Base-by-base conservation (phyloP, 2,113 vertebrate genomes). In the Pseudorasbora parva region DNA sequence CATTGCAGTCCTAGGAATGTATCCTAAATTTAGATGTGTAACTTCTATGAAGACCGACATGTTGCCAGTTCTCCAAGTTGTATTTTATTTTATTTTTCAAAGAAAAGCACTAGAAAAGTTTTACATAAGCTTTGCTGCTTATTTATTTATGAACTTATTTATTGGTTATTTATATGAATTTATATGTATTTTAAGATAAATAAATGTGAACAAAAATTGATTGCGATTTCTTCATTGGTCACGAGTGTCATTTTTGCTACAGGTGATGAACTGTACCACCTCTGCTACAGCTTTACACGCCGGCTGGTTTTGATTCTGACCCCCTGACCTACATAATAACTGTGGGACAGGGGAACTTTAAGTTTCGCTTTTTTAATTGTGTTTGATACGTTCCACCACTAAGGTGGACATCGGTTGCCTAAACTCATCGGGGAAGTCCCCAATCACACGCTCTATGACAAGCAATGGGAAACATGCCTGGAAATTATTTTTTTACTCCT, bases 81-180 rank as follows among this genome's bases (percentile, higher is more conserved):
- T 85, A 76, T 78, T 37, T 69, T n/a, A 14, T 6, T 27, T 37
- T 68, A 6, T 71, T 30, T 21, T 19, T 33, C 41, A 78, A 59
- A 25, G 5, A 30, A 68, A 87, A 73, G 83, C 86, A 87, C 83
- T 87, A 87, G 69, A 77, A 74, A 27, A 77, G n/a, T 87, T 86
- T 86, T 0, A 84, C 37, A 56, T 88, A 86, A 88, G 79, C 81
- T 91, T 54, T 83, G 33, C 64, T 51, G 79, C 49, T 90, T 86
- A 23, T 17, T 84, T 82, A 92, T 87, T 47, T 88, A 87, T 84
- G 72, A 12, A 45, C 11, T 8, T 91, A 92, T 94, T 83, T 82
- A 87, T 89, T 90, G 82, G 82, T 81, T 85, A 78, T 23, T 30
- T 82, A 86, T 77, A 23, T 30, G 7, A 0, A 41, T 69, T 0